phyloP scores from a whole-genome alignment of 2,113 vertebrate genomes.

The Forbesichthys agassizii region DNA sequence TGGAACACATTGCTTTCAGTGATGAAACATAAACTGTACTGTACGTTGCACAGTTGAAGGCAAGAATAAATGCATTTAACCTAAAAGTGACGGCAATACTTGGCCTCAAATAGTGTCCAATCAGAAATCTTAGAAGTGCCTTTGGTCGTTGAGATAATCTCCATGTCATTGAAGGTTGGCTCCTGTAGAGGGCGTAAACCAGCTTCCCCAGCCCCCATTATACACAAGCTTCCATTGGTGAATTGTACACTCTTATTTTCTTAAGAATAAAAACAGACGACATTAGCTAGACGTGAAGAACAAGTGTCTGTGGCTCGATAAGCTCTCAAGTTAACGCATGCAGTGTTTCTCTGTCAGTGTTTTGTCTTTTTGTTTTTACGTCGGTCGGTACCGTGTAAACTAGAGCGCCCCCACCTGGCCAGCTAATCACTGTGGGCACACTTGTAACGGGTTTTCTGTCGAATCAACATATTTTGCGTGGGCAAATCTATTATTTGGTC shows the following conservation, averaged over 20 bases:
- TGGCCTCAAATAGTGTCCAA: conserved; percentile 31
- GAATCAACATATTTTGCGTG: conserved; percentile 66
- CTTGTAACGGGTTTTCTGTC: conserved; percentile 49
- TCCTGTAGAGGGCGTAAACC: conserved; percentile 44
- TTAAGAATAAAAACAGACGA: conserved; percentile 10
- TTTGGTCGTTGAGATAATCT: conserved; percentile 50
- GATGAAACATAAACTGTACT: too few species aligned
- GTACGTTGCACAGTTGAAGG: too few species aligned
- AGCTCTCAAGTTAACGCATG: conserved; percentile 57
- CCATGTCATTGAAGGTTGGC: conserved; percentile 25
- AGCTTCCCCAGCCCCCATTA: conserved; percentile 37
- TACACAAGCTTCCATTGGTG: conserved; percentile 36
- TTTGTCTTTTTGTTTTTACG: too few species aligned
- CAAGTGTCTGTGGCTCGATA: conserved; percentile 47
- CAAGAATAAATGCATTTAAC: too few species aligned
- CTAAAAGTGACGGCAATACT: conserved; percentile 31
- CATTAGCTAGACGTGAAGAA: conserved; percentile 63
- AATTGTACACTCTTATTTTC: conserved; percentile 18
- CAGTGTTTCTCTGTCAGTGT: conserved; percentile 44
- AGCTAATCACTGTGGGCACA: conserved; percentile 37
- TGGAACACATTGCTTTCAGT: too few species aligned
- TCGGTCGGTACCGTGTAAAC: conserved; percentile 29
- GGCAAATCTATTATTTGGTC: conserved; percentile 51
- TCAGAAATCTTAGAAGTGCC: conserved; percentile 62
- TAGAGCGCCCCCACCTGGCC: conserved; percentile 24